Base-by-base conservation (phyloP, 2,888 invertebrate genomes). In the Dusona sp. region DNA sequence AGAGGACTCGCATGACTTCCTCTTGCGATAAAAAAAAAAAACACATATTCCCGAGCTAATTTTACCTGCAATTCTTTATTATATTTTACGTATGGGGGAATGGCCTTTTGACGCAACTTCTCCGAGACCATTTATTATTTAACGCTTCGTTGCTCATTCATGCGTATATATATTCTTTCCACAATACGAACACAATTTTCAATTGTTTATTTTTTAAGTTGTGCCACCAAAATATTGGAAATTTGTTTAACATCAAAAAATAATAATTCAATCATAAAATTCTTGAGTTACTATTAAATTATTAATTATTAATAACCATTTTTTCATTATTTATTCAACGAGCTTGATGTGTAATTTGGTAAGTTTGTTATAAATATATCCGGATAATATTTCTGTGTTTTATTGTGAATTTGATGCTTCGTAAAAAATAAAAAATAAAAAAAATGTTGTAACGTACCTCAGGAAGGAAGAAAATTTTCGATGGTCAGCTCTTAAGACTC, bases 61-160 rank as follows among this genome's bases (percentile, higher is more conserved):
- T 91, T 91, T 89, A 88, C 90, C 36, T 82, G 77, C 87, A 90
- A 90, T 90, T 90, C 88, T 88, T 84, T 85, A 79, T 48, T 51
- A 42, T 54, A 83, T 85, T 83, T 72, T 65, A 16, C 29, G 36
- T 77, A 77, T 22, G 61, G 68, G 45, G 29, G 64, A 75, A 78
- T 61, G 48, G 51, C 73, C 57, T 68, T 29, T 78, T 77, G 79
- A 73, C 57, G 78, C 83, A 85, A 87, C 45, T 80, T 74, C 67
- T 70, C 45, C 51, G 48, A 33, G 48, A 19, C 19, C n/a, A 67
- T 9, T 36, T 78, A 68, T 81, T 74, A 81, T 84, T 84, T 70
- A 75, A 67, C 45, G 72, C 75, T 25, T 51, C 33, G 80, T 36
- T 29, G 29, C 29, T 83, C 80, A 65, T 77, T 80, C 57, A 51